A percentile compares a stretch with the other conserved stretches of the same genome.
phyloP scores from a whole-genome alignment of 2,797 vertebrate species.

The Florisuga fusca region DNA sequence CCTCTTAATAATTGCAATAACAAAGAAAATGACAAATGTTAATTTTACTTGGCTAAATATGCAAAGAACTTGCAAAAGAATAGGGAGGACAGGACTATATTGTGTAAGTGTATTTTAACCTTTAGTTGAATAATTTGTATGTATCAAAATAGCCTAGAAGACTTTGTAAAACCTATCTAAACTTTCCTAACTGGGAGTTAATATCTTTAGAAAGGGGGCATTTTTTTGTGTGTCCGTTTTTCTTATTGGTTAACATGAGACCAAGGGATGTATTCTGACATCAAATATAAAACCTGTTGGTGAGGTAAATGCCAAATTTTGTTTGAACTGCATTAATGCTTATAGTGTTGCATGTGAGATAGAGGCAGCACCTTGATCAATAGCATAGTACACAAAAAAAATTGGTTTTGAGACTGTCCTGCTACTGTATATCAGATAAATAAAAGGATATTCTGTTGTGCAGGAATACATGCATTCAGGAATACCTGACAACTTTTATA shows the following conservation, averaged over 20 bases:
- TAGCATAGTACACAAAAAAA: slow-evolving; percentile 37
- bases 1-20: slow-evolving; percentile 77
- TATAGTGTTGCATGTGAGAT: slow-evolving; percentile 44
- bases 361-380: slow-evolving; percentile 63
- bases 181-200: slow-evolving; percentile 67
- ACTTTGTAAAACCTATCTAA: slow-evolving; percentile 84
- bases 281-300: slow-evolving; percentile 16
- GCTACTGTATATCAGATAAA: slow-evolving; percentile 44
- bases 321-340: slow-evolving; percentile 50
- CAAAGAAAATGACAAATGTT: slow-evolving; percentile 68
- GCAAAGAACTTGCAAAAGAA: slow-evolving; percentile 71
- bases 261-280: slow-evolving; percentile 62
- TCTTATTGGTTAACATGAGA: slow-evolving; percentile 55
- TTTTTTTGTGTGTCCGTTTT: slow-evolving; percentile 61
- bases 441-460: slow-evolving; percentile 34
- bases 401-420: slow-evolving; percentile 55
- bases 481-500: slow-evolving; percentile 34
- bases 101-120: slow-evolving; percentile 90
- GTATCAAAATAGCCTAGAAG: slow-evolving; percentile 82
- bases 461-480: slow-evolving; percentile 28
- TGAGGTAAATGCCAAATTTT: slow-evolving; percentile 60
- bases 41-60: slow-evolving; percentile 74
- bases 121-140: slow-evolving; percentile 89
- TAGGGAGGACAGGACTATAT: slow-evolving; percentile 61
- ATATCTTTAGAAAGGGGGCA: slow-evolving; percentile 55